Conservation (phyloP, 2,797 vertebrate genomes). For the Sebastes cheni region DNA sequence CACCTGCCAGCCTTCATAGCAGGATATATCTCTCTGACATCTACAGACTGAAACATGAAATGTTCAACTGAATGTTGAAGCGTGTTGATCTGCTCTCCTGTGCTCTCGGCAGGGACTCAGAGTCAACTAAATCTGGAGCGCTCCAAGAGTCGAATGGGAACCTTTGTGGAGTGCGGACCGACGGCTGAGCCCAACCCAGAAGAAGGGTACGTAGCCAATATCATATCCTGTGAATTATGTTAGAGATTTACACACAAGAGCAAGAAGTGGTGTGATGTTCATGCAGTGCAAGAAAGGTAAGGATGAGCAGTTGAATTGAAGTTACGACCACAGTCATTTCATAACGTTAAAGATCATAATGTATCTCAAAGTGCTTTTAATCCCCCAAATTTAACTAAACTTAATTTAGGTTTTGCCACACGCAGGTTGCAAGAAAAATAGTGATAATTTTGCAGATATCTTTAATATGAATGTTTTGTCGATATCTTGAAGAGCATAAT, state of each 20-base stretch:
- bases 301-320: too few species aligned
- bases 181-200: constrained; percentile 70
- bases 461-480: neutral
- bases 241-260: neutral
- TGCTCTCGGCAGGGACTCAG: constrained; percentile 73
- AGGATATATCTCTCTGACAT: neutral
- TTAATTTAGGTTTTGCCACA: too few species aligned
- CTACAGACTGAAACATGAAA: neutral
- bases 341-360: neutral
- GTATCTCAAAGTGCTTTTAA: too few species aligned
- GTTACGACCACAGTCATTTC: neutral
- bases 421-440: neutral
- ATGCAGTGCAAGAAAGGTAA: too few species aligned
- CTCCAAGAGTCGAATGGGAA: constrained; percentile 82
- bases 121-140: constrained; percentile 81
- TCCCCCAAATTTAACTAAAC: too few species aligned
- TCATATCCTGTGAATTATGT: neutral
- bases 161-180: constrained; percentile 71
- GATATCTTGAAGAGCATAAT: neutral
- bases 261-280: neutral
- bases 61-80: neutral
- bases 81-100: constrained; percentile 11
- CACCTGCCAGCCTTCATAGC: neutral
- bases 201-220: constrained; percentile 74
- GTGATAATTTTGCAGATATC: neutral